Evolutionary conservation across 2,113 vertebrate species (phyloP).

Genomic region (Cyanoderma ruficeps): DNA sequence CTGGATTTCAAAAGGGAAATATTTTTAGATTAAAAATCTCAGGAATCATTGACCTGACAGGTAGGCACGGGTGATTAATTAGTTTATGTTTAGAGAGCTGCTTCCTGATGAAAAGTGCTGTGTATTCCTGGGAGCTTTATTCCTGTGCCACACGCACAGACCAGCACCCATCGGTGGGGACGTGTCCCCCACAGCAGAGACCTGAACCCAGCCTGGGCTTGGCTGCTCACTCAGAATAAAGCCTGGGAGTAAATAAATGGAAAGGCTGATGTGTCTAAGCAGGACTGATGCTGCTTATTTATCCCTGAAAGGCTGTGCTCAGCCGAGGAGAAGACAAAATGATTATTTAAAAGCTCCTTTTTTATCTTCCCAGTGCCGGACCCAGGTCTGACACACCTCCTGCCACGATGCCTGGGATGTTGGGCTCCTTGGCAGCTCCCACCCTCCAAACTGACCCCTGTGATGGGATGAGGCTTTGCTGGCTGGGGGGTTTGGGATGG

Average conservation of each 20-base stretch:
- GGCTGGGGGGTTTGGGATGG: accelerated
- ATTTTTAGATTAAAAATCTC: slow-evolving; percentile 57
- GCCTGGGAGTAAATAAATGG: slow-evolving; percentile 24
- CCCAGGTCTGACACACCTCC: neutral
- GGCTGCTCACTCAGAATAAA: neutral
- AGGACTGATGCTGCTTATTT: slow-evolving; percentile 55
- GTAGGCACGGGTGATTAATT: slow-evolving; percentile 44
- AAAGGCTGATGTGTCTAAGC: slow-evolving; percentile 7
- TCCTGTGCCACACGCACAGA: accelerated
- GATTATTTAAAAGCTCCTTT: slow-evolving; percentile 70
- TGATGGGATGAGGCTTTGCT: neutral
- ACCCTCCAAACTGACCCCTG: neutral
- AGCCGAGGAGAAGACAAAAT: slow-evolving; percentile 44
- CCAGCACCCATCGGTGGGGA: neutral
- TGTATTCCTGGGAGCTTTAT: neutral
- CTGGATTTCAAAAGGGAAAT: slow-evolving; percentile 50
- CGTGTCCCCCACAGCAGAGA: neutral
- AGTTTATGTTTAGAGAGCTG: slow-evolving; percentile 39
- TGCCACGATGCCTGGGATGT: neutral
- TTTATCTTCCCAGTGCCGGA: slow-evolving; percentile 24
- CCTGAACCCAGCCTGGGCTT: neutral
- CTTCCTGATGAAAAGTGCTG: neutral
- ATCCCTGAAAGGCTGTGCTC: slow-evolving; percentile 42
- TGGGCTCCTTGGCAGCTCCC: neutral
- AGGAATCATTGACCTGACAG: slow-evolving; percentile 53